Base-by-base conservation (phyloP, 53 echinoderm and acorn worm genomes). In the Apostichopus leukothele region DNA sequence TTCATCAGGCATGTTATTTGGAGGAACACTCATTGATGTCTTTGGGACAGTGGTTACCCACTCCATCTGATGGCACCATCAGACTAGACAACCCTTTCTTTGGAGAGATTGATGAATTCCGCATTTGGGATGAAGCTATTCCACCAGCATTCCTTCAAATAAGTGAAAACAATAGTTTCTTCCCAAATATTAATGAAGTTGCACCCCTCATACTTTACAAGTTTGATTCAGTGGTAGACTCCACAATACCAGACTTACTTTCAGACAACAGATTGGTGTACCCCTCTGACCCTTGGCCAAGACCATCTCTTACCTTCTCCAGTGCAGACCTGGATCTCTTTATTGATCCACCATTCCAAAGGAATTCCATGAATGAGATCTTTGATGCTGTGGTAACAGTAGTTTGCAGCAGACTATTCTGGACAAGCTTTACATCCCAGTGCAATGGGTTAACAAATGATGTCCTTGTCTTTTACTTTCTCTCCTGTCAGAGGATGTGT, bases 71-170 rank as follows among this genome's bases (percentile, higher is more conserved):
- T 79, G 80, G 84, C 50, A 78, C 79, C 53, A 88, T 88, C 27
- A 57, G 51, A 16, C 61, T 96, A 9, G 84, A 91, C 20, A 90
- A 88, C 23, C 88, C 94, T 60, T 96, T 96, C 77, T 53, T 52
- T 86, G 96, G 96, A 52, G 94, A 92, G 79, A 83, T 96, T 53
- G 96, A 96, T 76, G 94, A 96, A 88, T 67, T 96, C 22, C 86
- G 91, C 7, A 89, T 94, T 51, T 96, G 96, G 96, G 86, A 89
- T 60, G 66, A 68, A 20, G 88, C 93, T 68, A 89, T 96, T 66
- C 91, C 89, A 14, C 96, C 96, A n/a, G 91, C 94, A 51, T 91
- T 91, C 84, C 77, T 94, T 59, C 90, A 93, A 61, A 83, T 91
- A 51, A 88, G 90, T 61, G 89, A 80, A 25, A 63, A 27, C 20